Evolutionary conservation across 35 echinoderm and acorn worm genomes (phyloP), one percentile per base, ranked within the genome.

Genomic region (Heliocidaris tuberculata): DNA sequence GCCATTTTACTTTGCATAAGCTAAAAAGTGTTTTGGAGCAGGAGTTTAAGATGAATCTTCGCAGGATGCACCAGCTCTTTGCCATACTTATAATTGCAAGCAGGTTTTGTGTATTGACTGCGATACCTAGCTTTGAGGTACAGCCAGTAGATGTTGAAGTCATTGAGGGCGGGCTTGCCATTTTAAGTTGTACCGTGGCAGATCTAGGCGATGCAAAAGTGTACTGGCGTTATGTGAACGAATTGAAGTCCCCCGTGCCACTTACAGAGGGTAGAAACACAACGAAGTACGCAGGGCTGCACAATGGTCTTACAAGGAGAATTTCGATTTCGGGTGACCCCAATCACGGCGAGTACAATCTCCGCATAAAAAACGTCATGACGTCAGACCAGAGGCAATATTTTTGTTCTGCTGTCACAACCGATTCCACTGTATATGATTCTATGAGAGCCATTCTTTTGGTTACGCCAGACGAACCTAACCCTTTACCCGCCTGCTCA

Each of bases 371-470:
- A 13, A 93, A 93, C 50, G 50, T 93, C 2, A 2, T n/a, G 16
- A 49, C 17, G 50, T 30, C 29, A 5, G 91, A 93, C 30, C 91
- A 93, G n/a, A 30, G 50, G 30, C 91, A 93, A 59, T 93, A 93
- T 50, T 32, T 93, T 48, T 93, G 91, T n/a, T 19, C 91, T 93
- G 91, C 48, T 3, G 50, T 93, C 27, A 93, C 91, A 93, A n/a
- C 31, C 2, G 50, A 59, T 21, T 48, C 1, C 16, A 13, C 9
- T 10, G 48, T 9, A 3, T 59, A 48, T 48, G 91, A 93, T 59
- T 93, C 91, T 5, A 49, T 9, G 5, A 49, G 13, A 31, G 91
- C 91, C 47, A 93, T 47, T 9, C 91, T 93, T 16, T 52, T 59
- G 4, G 9, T 93, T 30, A 42, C 9, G 2, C 27, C 85, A 30